Evolutionary conservation across 2,888 invertebrate genomes (phyloP).

Genomic region (Nipponacmea schrenckii): DNA sequence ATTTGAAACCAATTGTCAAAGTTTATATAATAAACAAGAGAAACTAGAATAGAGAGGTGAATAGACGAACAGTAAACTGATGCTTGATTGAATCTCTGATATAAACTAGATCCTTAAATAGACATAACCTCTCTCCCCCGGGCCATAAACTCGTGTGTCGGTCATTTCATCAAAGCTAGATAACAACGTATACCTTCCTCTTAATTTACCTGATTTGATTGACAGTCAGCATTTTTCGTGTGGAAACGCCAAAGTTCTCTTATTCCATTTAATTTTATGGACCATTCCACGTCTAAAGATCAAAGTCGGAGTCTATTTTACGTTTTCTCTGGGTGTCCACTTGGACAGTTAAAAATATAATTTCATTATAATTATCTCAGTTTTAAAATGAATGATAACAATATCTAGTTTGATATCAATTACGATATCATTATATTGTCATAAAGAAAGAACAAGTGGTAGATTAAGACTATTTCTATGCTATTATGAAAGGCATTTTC

Average conservation of each 20-base stretch:
- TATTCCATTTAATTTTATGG: not conserved
- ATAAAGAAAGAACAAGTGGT: no score
- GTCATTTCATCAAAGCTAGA: not conserved
- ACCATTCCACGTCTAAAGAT: not conserved
- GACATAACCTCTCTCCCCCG: not conserved
- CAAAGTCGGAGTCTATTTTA: not conserved
- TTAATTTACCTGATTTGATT: not conserved
- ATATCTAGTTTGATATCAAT: no score
- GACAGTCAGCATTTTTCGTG: not conserved
- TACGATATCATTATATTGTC: no score
- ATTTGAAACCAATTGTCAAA: not conserved
- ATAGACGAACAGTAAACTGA: not conserved
- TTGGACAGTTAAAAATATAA: conserved; percentile 4
- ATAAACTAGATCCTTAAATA: not conserved
- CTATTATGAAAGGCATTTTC: no score
- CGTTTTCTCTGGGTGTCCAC: not conserved
- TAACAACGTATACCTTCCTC: not conserved
- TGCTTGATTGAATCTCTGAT: not conserved
- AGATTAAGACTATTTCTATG: no score
- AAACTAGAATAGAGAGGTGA: no score
- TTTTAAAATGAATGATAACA: no score
- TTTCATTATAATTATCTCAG: not conserved
- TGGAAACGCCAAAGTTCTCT: not conserved
- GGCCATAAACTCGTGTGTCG: not conserved
- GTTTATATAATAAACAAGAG: not conserved